phyloP scores from a whole-genome alignment of 1,140 invertebrate genomes.

The Solen grandis region DNA sequence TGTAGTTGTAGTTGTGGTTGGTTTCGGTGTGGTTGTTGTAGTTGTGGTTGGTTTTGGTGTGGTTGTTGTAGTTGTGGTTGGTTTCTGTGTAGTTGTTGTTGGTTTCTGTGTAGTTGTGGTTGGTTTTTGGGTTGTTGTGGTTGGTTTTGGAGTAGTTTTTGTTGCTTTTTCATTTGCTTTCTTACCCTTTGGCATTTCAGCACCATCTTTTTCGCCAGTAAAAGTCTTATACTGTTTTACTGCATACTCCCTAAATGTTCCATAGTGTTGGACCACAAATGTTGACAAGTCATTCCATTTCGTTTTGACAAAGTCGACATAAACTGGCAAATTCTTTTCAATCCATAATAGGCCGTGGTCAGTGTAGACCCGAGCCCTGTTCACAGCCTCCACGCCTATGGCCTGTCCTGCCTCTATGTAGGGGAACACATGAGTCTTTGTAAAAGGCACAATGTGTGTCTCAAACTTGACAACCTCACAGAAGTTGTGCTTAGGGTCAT shows the following conservation, averaged over 20 bases:
- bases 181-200: too few species aligned
- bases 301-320: constrained; percentile 5
- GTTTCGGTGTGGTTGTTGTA: not conserved
- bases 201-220: constrained; percentile 19
- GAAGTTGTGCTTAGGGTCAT: constrained; percentile 34
- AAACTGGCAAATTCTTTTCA: constrained; percentile 35
- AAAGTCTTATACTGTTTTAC: constrained; percentile 19
- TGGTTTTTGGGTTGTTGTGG: not conserved
- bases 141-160: not conserved
- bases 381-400: not conserved
- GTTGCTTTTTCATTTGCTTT: not conserved
- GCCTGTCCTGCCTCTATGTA: constrained; percentile 9
- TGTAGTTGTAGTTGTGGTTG: not conserved
- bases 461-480: constrained; percentile 44
- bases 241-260: not conserved
- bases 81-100: not conserved
- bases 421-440: constrained; percentile 18
- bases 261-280: constrained; percentile 10
- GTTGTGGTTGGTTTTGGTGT: not conserved
- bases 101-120: not conserved
- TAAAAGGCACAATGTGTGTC: constrained; percentile 32
- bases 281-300: constrained; percentile 37
- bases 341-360: constrained; percentile 16
- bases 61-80: not conserved
- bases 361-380: not conserved